Percentiles rank a stretch among this genome's conserved stretches.
Evolutionary conservation across 2,888 invertebrate genomes (phyloP).

Genomic region (Hoplodrina blanda): DNA sequence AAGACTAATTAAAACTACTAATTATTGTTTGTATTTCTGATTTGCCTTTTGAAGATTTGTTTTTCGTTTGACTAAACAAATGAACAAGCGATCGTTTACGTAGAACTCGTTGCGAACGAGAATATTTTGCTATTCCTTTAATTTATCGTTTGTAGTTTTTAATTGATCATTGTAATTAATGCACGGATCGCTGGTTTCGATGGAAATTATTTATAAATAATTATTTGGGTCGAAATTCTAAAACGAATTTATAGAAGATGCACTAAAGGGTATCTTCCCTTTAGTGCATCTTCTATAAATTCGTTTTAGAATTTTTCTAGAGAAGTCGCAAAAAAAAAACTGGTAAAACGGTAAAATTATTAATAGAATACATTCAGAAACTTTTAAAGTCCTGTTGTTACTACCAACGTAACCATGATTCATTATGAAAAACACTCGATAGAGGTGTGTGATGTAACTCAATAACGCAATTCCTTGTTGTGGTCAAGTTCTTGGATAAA

Average conservation of each 20-base stretch:
- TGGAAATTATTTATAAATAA: too few species aligned
- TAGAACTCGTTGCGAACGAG: conserved; percentile 11
- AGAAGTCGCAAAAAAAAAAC: too few species aligned
- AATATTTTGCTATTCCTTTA: conserved; percentile 17
- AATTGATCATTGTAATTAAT: conserved; percentile 21
- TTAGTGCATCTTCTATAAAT: too few species aligned
- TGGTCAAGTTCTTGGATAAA: conserved; percentile 38
- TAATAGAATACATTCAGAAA: not conserved
- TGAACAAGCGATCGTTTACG: conserved; percentile 1
- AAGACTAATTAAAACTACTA: conserved; percentile 52
- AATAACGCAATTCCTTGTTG: conserved; percentile 42
- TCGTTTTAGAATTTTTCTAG: too few species aligned
- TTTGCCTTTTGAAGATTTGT: conserved; percentile 29
- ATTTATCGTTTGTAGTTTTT: conserved; percentile 21
- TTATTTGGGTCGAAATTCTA: too few species aligned
- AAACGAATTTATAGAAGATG: too few species aligned
- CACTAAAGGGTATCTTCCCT: too few species aligned
- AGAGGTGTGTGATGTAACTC: conserved; percentile 33
- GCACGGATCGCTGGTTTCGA: conserved; percentile 17
- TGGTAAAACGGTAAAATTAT: too few species aligned
- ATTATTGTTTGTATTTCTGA: conserved; percentile 44
- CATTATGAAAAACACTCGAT: conserved; percentile 2
- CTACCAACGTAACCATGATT: not conserved
- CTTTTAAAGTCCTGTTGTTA: not conserved
- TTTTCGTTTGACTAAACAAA: conserved; percentile 30